Evolutionary conservation across 2,888 invertebrate genomes (phyloP).

Genomic region (Marasmarcha lunaedactyla): DNA sequence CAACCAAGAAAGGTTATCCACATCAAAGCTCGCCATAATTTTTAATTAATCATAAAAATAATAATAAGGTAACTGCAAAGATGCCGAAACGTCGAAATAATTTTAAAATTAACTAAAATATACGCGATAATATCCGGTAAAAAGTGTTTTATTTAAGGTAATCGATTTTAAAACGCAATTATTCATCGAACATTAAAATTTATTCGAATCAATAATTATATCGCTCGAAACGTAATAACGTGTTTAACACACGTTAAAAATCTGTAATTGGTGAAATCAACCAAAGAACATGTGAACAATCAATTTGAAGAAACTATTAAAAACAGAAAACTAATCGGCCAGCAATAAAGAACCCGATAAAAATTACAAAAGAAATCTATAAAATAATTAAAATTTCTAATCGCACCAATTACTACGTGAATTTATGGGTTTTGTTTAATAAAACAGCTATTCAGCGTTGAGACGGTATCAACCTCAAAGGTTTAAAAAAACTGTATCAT

Average conservation of each 20-base stretch:
- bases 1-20: too few relatives aligned
- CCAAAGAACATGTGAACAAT: conserved; percentile 56
- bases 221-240: neutral
- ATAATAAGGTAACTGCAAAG: too few relatives aligned
- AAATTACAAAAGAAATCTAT: conserved; percentile 66
- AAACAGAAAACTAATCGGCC: conserved; percentile 49
- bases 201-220: conserved; percentile 1
- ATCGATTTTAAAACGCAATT: neutral
- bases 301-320: conserved; percentile 55
- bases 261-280: conserved; percentile 50
- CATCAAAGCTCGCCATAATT: too few relatives aligned
- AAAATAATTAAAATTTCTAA: conserved; percentile 63
- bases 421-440: conserved; percentile 53
- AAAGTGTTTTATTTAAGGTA: too few relatives aligned
- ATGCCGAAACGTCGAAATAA: too few relatives aligned
- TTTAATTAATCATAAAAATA: too few relatives aligned
- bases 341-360: conserved; percentile 51
- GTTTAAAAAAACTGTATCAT: conserved; percentile 12
- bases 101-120: too few relatives aligned
- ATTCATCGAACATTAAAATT: conserved; percentile 1
- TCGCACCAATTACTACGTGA: conserved; percentile 54
- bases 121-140: too few relatives aligned
- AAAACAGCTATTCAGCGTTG: conserved; percentile 14
- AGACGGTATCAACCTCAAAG: conserved; percentile 12
- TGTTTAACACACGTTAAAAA: conserved; percentile 6